Base-by-base conservation (phyloP, 1,140 invertebrate species). In the Heliconius hewitsoni region DNA sequence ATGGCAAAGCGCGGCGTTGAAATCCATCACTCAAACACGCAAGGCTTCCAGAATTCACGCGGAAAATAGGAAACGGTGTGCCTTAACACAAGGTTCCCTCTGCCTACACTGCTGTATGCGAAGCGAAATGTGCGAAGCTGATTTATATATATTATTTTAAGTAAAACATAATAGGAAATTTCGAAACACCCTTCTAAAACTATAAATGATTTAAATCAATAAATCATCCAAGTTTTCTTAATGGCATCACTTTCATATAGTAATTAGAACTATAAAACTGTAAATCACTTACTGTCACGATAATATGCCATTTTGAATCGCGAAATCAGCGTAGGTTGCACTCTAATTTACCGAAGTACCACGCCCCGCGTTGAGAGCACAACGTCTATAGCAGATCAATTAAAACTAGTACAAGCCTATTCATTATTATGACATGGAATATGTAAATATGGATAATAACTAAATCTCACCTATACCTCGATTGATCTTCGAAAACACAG, bases 331-430 rank as follows among this genome's bases (percentile, higher is more conserved):
- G 90, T 91, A 86, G 89, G 90, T 82, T 66, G 89, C 74, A 78
- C 79, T 85, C 85, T 82, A 86, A 90, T 87, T 88, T 83, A 83
- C 82, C 27, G 18, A 76, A 55, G 52, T 76, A 72, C 86, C 88
- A 86, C 90, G 86, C 91, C 88, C 87, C 84, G 74, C 81, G 74
- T 73, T 86, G 83, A 81, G 79, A 84, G 79, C 83, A 86, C 80
- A 77, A 87, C 86, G 84, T 90, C 84, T 84, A 89, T 89, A 85
- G 87, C 83, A 86, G 82, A 87, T 81, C 84, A 82, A 90, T 88
- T 91, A 91, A 86, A 80, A 80, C 74, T 82, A 85, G 84, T 84
- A 90, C 88, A 82, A 83, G 79, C 46, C 86, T 80, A 90, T 90
- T 90, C 86, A 66, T 87, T 83, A 70, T 82, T 84, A 85, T 52